Conservation (phyloP, 2,797 vertebrate species). For the Chaetodon trifasciatus region DNA sequence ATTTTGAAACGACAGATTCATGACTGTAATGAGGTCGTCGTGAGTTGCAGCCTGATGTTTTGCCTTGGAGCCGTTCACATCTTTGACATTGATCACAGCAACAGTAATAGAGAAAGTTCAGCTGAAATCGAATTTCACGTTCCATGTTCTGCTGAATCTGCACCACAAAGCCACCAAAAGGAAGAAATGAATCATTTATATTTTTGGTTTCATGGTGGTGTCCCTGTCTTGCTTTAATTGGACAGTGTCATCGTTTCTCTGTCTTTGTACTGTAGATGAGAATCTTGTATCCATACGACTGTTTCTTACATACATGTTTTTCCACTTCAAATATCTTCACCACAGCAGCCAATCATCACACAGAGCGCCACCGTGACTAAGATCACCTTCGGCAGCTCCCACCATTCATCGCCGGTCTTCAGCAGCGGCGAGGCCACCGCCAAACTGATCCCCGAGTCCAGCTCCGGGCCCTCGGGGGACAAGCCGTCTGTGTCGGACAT, state of each 20-base stretch:
- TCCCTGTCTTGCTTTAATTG: no score
- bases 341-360: constrained; percentile 93
- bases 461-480: constrained; percentile 81
- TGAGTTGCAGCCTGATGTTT: background rate
- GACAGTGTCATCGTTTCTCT: no score
- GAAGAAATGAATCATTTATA: no score
- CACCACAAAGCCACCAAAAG: no score
- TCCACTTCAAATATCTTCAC: constrained; percentile 32
- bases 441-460: constrained; percentile 89
- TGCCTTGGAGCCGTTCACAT: background rate
- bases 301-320: background rate
- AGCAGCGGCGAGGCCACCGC: constrained; percentile 89
- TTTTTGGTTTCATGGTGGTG: no score
- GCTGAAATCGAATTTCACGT: background rate
- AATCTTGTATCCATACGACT: no score
- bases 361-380: constrained; percentile 96
- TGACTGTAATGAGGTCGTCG: background rate
- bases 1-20: background rate
- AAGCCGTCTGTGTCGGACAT: constrained; percentile 94
- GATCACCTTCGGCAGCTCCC: constrained; percentile 93
- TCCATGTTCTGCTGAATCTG: no score
- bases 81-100: background rate
- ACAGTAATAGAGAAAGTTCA: background rate
- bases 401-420: constrained; percentile 88
- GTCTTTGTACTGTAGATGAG: no score